Evolutionary conservation across 2,797 vertebrate species (phyloP).

Genomic region (Cryptoprocta ferox): DNA sequence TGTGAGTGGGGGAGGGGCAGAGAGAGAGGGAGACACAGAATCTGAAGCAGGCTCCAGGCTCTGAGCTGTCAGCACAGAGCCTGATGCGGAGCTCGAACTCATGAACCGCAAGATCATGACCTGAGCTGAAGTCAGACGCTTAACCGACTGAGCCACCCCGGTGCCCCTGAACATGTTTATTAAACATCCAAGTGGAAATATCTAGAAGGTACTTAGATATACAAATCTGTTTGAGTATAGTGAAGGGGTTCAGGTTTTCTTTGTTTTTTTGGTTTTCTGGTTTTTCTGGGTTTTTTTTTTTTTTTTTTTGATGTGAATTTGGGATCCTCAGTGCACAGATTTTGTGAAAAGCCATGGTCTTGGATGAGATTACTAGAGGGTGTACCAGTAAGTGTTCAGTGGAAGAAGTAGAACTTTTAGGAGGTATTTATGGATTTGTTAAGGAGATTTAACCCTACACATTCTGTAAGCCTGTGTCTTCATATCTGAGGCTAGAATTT

Average conservation of each 20-base stretch:
- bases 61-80: too few species aligned
- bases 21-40: too few species aligned
- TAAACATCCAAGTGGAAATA: background rate
- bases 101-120: too few species aligned
- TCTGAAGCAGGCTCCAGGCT: too few species aligned
- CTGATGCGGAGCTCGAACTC: too few species aligned
- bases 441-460: background rate
- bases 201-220: background rate
- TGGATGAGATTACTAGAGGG: background rate
- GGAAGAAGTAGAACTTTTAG: background rate
- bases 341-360: slow-evolving; percentile 6
- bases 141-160: too few species aligned
- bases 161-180: background rate
- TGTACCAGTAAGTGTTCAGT: background rate
- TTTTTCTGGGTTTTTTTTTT: too few species aligned
- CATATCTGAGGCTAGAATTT: background rate
- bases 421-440: background rate
- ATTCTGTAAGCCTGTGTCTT: too few species aligned
- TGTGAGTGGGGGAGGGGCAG: too few species aligned
- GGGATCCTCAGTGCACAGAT: background rate
- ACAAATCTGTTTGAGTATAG: background rate
- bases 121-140: too few species aligned
- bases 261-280: too few species aligned
- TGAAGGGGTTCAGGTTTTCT: background rate
- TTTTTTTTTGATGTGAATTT: background rate